Percentiles rank a stretch among this genome's conserved stretches.
Conservation (phyloP, 2,797 vertebrate genomes). For the Phoeniculus purpureus region DNA sequence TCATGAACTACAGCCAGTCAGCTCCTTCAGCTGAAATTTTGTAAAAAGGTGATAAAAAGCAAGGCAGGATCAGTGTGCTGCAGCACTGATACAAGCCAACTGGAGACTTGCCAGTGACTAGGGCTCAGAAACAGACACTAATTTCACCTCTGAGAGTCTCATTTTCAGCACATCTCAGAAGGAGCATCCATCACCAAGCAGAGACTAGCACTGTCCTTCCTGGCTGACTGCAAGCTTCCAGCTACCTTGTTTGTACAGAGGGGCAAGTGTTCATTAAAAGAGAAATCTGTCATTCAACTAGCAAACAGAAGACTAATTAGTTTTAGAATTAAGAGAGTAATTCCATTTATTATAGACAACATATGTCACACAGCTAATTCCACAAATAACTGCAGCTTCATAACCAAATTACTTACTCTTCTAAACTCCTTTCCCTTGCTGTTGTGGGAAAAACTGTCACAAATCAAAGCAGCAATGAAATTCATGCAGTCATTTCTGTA, state of each 20-base stretch:
- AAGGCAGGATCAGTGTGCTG: background rate
- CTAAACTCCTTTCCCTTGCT: background rate
- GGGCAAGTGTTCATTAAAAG: background rate
- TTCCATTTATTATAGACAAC: constrained; percentile 18
- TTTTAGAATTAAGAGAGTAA: constrained; percentile 17
- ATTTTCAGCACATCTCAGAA: background rate
- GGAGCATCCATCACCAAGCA: background rate
- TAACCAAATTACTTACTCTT: background rate
- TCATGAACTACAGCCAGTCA: background rate
- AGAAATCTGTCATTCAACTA: background rate
- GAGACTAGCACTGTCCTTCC: background rate
- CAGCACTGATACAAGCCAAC: background rate
- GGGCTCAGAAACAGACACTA: constrained; percentile 1
- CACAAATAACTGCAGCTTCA: constrained; percentile 29
- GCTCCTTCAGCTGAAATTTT: background rate
- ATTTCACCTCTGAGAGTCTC: background rate
- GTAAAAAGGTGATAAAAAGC: background rate
- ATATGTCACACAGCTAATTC: background rate
- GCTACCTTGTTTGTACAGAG: background rate
- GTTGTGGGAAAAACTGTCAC: background rate
- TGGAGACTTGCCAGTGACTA: constrained; percentile 14
- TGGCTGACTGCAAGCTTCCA: background rate
- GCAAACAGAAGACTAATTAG: constrained; percentile 11
- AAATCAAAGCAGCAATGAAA: constrained; percentile 8
- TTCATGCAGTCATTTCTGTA: background rate